Evolutionary conservation across 2,797 vertebrate species (phyloP), one percentile per base, ranked within the genome.

Genomic region (Alcedo quadribrachys): DNA sequence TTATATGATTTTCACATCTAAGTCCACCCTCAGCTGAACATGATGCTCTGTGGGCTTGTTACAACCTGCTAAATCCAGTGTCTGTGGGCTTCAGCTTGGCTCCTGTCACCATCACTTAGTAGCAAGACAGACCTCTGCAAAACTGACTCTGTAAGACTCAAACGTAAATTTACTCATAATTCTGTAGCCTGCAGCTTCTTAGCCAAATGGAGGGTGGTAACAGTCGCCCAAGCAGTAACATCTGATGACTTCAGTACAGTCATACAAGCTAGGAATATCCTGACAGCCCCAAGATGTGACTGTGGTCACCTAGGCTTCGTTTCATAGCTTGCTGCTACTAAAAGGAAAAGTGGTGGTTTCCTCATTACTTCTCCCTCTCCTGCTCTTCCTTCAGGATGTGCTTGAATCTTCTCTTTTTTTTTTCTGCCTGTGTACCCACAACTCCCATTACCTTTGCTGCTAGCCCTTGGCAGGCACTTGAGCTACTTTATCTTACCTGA

Each of bases 11-110:
- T 54, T 18, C 8, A 5, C 12, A 11, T 15, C 33, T 42, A 65
- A 43, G 35, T 61, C 35, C 71, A 88, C 15, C 27, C 33, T 74
- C 33, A 67, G 42, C 33, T 43, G 57, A 54, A 14, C 12, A 1
- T 6, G 21, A 5, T 74, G 25, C 14, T 77, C 32, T 65, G 12
- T 25, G 78, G 8, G 19, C 54, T 82, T 81, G 9, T 63, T 46
- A 67, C 13, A 57, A 45, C 0, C 0, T 3, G 14, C 3, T 13
- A 51, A 6, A 67, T 9, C 20, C 11, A 10, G 7, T 3, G 4
- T 55, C 40, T 32, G 24, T 33, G 28, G n/a, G 35, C 8, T 32
- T 78, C 79, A 82, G 17, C 48, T 70, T 55, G 15, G 8, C 13
- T 79, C 24, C 46, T 50, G 25, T 30, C 54, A 81, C 45, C 35